phyloP scores from a whole-genome alignment of 2,888 invertebrate species.

The Glyphotaelius pellucidus region DNA sequence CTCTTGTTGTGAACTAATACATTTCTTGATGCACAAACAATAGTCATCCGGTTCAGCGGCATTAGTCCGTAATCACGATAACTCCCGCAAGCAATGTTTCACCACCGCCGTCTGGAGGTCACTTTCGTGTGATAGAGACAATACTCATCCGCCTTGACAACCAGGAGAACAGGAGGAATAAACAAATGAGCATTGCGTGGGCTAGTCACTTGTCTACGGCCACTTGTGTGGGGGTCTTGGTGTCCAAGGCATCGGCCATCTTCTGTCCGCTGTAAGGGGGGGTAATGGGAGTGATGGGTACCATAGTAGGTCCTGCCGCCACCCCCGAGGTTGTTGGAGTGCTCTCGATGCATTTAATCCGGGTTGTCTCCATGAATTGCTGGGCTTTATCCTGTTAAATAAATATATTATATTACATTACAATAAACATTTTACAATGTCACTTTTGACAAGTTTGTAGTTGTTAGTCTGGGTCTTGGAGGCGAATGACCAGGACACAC shows the following conservation, averaged over 20 bases:
- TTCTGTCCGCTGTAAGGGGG: conserved; percentile 62
- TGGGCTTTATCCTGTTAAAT: conserved; percentile 61
- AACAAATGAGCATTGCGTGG: conserved; percentile 44
- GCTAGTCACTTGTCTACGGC: conserved; percentile 57
- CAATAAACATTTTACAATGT: not conserved
- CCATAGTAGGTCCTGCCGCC: not conserved
- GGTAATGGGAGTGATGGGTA: conserved; percentile 48
- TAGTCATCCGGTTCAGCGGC: not conserved
- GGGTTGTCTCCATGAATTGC: conserved; percentile 48
- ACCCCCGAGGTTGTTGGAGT: conserved; percentile 52
- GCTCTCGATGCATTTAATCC: conserved; percentile 43
- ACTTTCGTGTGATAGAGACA: not conserved
- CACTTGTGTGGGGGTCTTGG: conserved; percentile 39
- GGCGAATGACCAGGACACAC: no score
- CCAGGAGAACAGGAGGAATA: conserved; percentile 52
- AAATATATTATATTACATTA: not conserved
- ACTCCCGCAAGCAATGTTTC: not conserved
- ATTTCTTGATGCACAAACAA: not conserved
- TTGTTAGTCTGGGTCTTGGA: no score
- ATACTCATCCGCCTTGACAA: conserved; percentile 45
- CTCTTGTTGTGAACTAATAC: not conserved
- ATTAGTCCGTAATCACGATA: not conserved
- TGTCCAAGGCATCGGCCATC: conserved; percentile 17
- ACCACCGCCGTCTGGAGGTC: not conserved
- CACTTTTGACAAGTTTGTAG: not conserved